Evolutionary conservation across 2,888 invertebrate species (phyloP), one percentile per base, ranked within the genome.

Genomic region (Myathropa florea): DNA sequence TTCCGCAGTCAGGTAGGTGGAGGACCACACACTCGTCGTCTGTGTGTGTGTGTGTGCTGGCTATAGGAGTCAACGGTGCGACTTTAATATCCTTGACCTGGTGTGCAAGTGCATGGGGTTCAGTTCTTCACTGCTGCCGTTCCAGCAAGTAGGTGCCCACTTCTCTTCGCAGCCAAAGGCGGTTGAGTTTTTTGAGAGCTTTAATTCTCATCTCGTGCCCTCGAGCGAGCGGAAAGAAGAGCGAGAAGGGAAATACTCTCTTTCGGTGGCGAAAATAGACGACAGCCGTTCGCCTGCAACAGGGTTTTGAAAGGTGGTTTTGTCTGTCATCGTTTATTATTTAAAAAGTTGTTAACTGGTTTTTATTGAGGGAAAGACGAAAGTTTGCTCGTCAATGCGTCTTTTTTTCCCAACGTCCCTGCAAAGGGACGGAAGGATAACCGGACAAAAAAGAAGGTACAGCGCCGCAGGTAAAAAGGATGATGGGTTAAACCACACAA

Each of bases 31-130:
- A 60, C 1, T 14, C 18, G 7, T 14, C n/a, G 36, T 65, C 53
- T 53, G 60, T 46, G 23, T 70, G 14, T 46, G n/a, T 36, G 53
- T 46, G 30, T 18, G 12, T 6, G 14, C n/a, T 46, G 60, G n/a
- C 70, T n/a, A n/a, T n/a, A 65, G 61, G 65, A 77, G 71, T 59
- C 71, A 33, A 46, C 26, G 1, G 23, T 55, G 67, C 24, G 14
- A 64, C 57, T 81, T 68, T 30, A 73, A 70, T 39, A 78, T 82
- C 85, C 85, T 85, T 85, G 85, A 85, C 77, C 82, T 73, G 55
- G 63, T 75, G 60, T 28, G 70, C 67, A 81, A 82, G 63, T 80
- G 71, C 80, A 85, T 63, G 59, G 39, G 55, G 10, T 64, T 76
- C 33, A 65, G 64, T 65, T 72, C 12, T 6, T n/a, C n/a, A n/a